Conservation (phyloP, 2,113 vertebrate species). For the Quiscalus mexicanus region DNA sequence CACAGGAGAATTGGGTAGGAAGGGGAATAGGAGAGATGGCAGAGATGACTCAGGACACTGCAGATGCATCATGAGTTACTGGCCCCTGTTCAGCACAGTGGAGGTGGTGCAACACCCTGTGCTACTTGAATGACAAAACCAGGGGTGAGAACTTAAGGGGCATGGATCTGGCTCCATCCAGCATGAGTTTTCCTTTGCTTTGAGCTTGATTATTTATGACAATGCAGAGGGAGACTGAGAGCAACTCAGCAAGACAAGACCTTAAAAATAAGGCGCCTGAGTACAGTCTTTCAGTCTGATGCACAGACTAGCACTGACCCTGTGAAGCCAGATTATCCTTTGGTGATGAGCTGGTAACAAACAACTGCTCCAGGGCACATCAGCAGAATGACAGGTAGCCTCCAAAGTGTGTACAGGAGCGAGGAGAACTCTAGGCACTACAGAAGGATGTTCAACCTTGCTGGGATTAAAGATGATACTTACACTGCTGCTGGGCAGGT, state of each 20-base stretch:
- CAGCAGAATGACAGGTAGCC: background rate
- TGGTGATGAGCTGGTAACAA: background rate
- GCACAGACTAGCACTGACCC: background rate
- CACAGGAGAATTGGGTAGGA: background rate
- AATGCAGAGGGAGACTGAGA: background rate
- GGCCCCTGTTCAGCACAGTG: background rate
- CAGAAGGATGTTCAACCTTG: background rate
- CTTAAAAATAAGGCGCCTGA: background rate
- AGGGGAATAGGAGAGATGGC: background rate
- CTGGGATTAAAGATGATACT: background rate
- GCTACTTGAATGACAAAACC: background rate
- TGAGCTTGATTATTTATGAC: background rate
- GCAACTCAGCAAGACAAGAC: background rate
- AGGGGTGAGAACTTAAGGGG: background rate
- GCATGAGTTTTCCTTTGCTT: fast-evolving
- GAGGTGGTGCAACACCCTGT: background rate
- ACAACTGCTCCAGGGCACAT: background rate
- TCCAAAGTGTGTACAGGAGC: background rate
- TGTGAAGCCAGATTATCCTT: background rate
- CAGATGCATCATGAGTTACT: background rate
- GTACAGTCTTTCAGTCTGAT: background rate
- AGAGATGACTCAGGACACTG: conserved; percentile 19
- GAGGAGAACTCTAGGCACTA: background rate
- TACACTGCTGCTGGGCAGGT: background rate
- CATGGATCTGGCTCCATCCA: background rate